These are phyloP conservation scores for Xiphophorus hellerii DNA, from an alignment of 2,113 vertebrate genomes.

Conservation along the genomic window DNA sequence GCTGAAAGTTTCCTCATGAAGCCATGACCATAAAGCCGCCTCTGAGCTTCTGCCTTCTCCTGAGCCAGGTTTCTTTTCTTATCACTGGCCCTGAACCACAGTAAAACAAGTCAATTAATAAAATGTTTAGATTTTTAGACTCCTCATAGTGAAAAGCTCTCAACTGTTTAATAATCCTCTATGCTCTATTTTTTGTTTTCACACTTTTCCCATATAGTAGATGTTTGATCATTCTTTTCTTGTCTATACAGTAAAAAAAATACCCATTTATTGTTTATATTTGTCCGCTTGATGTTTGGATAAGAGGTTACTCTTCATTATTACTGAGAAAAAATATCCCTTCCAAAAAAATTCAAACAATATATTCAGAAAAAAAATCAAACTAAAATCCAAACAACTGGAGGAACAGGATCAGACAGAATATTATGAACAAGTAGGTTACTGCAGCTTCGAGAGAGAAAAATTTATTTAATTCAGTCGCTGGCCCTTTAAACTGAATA, in stretches of 20 bases:
- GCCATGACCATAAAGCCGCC: slow-evolving; percentile 92
- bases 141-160: too few relatives aligned
- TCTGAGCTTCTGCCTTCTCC: slow-evolving; percentile 96
- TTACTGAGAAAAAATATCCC: slow-evolving; percentile 2
- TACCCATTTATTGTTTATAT: not conserved
- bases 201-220: not conserved
- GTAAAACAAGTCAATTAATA: not conserved
- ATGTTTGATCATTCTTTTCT: not conserved
- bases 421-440: slow-evolving; percentile 58
- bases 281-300: not conserved
- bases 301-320: not conserved
- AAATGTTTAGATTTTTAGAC: not conserved
- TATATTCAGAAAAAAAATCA: slow-evolving; percentile 22
- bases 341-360: not conserved
- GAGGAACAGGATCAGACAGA: slow-evolving; percentile 57
- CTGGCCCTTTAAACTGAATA: slow-evolving; percentile 79
- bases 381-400: slow-evolving; percentile 19
- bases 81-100: slow-evolving; percentile 89
- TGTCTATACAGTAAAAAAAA: not conserved
- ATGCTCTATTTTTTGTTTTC: not conserved
- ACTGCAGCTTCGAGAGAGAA: slow-evolving; percentile 55
- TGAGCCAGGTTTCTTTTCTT: slow-evolving; percentile 95
- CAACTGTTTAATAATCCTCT: not conserved
- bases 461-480: slow-evolving; percentile 74
- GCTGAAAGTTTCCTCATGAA: slow-evolving; percentile 88